Evolutionary conservation across 2,888 invertebrate genomes (phyloP), one percentile per base, ranked within the genome.

Genomic region (Heteromurus nitidus): DNA sequence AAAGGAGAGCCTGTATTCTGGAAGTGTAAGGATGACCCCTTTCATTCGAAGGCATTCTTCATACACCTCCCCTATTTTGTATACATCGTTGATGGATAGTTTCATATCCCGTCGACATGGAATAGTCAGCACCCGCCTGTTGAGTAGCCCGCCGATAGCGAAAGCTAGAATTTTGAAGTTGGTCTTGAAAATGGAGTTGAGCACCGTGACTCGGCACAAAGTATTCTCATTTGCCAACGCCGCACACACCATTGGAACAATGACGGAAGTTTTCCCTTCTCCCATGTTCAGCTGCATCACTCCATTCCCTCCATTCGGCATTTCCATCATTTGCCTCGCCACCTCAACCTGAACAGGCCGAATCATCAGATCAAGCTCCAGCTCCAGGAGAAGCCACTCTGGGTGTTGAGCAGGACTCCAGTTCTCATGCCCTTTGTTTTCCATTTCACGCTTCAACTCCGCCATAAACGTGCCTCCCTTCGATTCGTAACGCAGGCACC

Each of bases 241-340:
- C 2, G 72, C 11, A 24, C 60, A 65, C 0, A 86, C 28, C 47
- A 86, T 67, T 3, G 86, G 86, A 11, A 85, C 81, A 22, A 86
- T 85, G 3, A 86, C 82, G 1, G 84, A 74, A 5, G 86, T 85
- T 60, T 85, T 85, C 24, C 85, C 85, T 73, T 85, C 85, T 5
- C 85, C 85, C 85, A 85, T 85, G 53, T 85, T 85, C 5, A 85
- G 65, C 60, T 86, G 86, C 74, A 82, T 62, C 7, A 85, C 81
- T 16, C 76, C 69, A 58, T 64, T 70, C 11, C 62, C 69, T 2
- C 64, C 62, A 16, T 50, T 20, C 0, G 85, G 82, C 53, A 81
- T 64, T 42, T 69, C 30, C 73, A 86, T 82, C 60, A 62, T 74
- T 44, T 74, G 67, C 11, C 44, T 44, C 1, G 74, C 83, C 18